phyloP scores from a whole-genome alignment of 1,140 invertebrate genomes.

The Branchinecta lynchi region DNA sequence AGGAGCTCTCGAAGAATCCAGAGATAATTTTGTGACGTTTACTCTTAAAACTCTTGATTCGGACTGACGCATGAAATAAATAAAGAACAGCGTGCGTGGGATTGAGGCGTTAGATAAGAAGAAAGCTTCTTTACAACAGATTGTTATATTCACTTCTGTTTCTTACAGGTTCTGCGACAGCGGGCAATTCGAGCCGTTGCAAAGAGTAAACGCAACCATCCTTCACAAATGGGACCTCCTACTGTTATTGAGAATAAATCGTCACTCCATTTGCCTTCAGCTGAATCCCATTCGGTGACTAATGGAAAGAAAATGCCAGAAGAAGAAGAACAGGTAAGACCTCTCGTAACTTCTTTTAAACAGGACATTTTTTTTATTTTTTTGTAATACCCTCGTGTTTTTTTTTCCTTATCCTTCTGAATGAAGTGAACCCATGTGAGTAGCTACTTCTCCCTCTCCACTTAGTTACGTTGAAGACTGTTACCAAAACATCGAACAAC shows the following conservation, averaged over 20 bases:
- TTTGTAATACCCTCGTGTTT: too few relatives aligned
- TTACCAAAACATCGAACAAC: too few relatives aligned
- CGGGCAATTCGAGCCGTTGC: slow-evolving; percentile 62
- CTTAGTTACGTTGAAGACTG: too few relatives aligned
- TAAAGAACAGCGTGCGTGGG: too few relatives aligned
- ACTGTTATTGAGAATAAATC: slow-evolving; percentile 58
- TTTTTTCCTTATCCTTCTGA: too few relatives aligned
- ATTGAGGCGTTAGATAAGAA: not conserved
- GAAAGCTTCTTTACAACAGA: not conserved
- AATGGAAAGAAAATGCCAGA: not conserved
- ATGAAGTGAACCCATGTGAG: too few relatives aligned
- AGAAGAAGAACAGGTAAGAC: not conserved
- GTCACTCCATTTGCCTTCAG: slow-evolving; percentile 29
- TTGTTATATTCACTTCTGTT: not conserved
- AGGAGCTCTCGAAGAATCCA: too few relatives aligned
- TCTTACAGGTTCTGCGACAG: slow-evolving; percentile 51
- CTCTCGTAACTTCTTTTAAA: not conserved
- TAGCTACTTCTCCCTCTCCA: too few relatives aligned
- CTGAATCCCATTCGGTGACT: not conserved
- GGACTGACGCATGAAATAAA: too few relatives aligned
- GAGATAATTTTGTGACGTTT: too few relatives aligned
- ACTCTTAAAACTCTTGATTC: too few relatives aligned
- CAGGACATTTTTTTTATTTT: too few relatives aligned
- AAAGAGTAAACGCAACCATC: slow-evolving; percentile 49
- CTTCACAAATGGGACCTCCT: slow-evolving; percentile 49